Conservation (phyloP, 2,888 invertebrate species). For the Caradrina kadenii region DNA sequence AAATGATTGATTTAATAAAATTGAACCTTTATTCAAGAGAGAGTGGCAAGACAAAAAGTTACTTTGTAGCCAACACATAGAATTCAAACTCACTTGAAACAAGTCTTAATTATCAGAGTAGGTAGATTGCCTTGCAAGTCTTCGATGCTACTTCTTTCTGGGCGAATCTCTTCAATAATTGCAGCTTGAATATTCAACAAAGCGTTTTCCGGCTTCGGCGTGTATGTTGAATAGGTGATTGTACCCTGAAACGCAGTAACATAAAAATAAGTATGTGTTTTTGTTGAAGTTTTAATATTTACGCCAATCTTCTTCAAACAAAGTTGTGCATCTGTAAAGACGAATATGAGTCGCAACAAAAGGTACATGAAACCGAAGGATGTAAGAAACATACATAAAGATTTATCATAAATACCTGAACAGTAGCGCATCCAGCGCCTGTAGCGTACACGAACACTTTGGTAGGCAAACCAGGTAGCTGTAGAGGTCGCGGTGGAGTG, state of each 20-base stretch:
- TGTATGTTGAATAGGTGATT: constrained; percentile 92
- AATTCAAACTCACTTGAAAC: constrained; percentile 89
- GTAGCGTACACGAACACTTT: constrained; percentile 93
- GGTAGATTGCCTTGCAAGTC: constrained; percentile 92
- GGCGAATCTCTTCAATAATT: constrained; percentile 91
- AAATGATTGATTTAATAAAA: neutral
- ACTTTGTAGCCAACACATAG: neutral
- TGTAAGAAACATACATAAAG: too few relatives aligned
- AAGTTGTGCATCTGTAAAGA: too few relatives aligned
- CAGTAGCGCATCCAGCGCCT: constrained; percentile 93
- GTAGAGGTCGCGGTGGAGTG: constrained; percentile 88
- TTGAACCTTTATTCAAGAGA: neutral
- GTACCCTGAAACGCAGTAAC: constrained; percentile 86
- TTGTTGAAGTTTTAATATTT: too few relatives aligned
- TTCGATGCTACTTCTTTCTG: constrained; percentile 91
- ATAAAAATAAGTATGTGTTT: too few relatives aligned
- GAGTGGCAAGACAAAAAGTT: neutral
- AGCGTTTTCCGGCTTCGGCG: constrained; percentile 89
- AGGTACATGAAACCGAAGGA: too few relatives aligned
- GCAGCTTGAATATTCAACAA: constrained; percentile 91
- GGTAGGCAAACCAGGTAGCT: constrained; percentile 92
- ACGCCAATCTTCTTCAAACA: too few relatives aligned
- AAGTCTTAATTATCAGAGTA: constrained; percentile 91
- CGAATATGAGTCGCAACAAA: too few relatives aligned
- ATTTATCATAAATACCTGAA: constrained; percentile 89